phyloP scores from a whole-genome alignment of 2,888 invertebrate species.

The Sphinx pinastri region DNA sequence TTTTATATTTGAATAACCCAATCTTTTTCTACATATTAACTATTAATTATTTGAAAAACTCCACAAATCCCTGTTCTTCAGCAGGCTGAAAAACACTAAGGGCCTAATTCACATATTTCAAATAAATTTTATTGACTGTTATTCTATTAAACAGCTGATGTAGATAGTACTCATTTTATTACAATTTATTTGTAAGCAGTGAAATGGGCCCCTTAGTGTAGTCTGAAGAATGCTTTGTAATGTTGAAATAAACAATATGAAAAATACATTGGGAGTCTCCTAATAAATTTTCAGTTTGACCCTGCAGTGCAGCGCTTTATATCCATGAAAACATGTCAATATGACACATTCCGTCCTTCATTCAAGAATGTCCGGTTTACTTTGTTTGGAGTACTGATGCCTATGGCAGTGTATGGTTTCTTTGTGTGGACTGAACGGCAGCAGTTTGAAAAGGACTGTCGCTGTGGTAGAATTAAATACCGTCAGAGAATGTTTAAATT shows the following conservation, averaged over 20 bases:
- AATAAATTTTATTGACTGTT: too few species aligned
- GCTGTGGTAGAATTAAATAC: conserved; percentile 88
- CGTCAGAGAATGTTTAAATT: conserved; percentile 87
- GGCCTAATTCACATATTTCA: too few species aligned
- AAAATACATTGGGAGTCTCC: too few species aligned
- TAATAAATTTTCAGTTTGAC: conserved; percentile 87
- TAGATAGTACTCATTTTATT: too few species aligned
- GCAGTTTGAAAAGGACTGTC: conserved; percentile 76
- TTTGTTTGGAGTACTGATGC: conserved; percentile 73
- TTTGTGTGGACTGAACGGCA: conserved; percentile 76
- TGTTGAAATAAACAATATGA: background rate
- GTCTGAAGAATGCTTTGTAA: too few species aligned
- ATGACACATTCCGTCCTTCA: conserved; percentile 86
- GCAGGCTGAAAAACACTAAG: too few species aligned
- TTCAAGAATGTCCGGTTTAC: conserved; percentile 74
- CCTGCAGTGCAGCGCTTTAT: conserved; percentile 87
- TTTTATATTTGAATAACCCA: too few species aligned
- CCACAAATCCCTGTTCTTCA: too few species aligned
- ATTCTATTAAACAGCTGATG: too few species aligned
- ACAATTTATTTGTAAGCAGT: too few species aligned
- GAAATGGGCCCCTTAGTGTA: background rate
- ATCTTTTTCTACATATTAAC: too few species aligned
- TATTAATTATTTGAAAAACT: too few species aligned
- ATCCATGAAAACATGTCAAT: conserved; percentile 85
- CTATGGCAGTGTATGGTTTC: conserved; percentile 80